phyloP scores from a whole-genome alignment of 2,113 vertebrate genomes.

The Circaetus cinerascens region DNA sequence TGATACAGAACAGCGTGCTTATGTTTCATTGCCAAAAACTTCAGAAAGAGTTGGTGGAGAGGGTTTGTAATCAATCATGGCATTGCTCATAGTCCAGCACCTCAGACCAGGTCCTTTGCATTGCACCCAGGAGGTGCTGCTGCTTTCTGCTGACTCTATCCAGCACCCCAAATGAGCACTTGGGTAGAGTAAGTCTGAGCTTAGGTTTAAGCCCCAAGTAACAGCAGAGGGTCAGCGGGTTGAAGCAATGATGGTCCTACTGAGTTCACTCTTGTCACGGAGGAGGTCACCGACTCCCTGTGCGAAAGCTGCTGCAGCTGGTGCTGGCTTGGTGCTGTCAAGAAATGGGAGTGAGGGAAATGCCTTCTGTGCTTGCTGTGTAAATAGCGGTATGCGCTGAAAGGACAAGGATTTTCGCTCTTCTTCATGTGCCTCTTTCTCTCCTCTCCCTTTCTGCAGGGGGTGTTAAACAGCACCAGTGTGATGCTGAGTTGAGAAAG shows the following conservation, averaged over 20 bases:
- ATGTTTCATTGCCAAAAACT: neutral
- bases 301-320: neutral
- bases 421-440: neutral
- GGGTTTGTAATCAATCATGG: neutral
- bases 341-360: accelerated
- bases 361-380: neutral
- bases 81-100: neutral
- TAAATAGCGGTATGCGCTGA: neutral
- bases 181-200: accelerated
- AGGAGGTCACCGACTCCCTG: accelerated
- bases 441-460: slow-evolving; percentile 59
- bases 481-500: slow-evolving; percentile 89
- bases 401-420: neutral
- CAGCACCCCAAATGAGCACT: neutral
- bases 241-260: neutral
- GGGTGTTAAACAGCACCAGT: slow-evolving; percentile 86
- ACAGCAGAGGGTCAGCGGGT: neutral
- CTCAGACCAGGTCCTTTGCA: neutral
- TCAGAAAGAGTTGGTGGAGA: neutral
- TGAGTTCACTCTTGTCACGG: accelerated
- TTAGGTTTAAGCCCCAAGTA: neutral
- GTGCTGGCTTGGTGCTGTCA: accelerated
- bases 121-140: neutral
- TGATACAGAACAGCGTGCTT: accelerated
- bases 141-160: neutral